Evolutionary conservation across 2,888 invertebrate genomes (phyloP), one percentile per base, ranked within the genome.

Genomic region (Heliconius aoede): DNA sequence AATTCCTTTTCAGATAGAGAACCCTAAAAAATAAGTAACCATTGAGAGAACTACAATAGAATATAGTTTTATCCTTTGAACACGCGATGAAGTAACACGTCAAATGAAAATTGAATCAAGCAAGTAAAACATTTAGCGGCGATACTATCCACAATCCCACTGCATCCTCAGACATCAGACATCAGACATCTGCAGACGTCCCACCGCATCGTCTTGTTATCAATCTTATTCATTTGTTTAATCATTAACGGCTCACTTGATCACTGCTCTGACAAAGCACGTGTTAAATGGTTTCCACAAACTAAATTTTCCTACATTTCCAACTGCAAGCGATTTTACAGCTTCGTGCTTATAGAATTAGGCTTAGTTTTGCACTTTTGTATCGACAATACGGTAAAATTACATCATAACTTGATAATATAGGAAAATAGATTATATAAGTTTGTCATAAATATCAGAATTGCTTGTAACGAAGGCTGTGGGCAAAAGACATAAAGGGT

Each of bases 401-500:
- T 78, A 73, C 74, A 68, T 64, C 58, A 78, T 67, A 78, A 58
- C 18, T 15, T 8, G 21, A 28, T 15, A 26, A 26, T 65, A 74
- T 36, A 36, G 64, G 71, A 76, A 72, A 40, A 72, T 71, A 58
- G 62, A 58, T 76, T 72, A 55, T 76, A 76, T 28, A 51, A 28
- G 28, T 13, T n/a, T 15, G 26, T 28, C 55, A 58, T 76, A 76
- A 58, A 72, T 62, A 76, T 72, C 61, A 78, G 76, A 80, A 78
- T 72, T 21, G 73, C 67, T 69, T 73, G 74, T 74, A 67, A 78
- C 28, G 26, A 61, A 26, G 60, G 74, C 61, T 69, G 77, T 60
- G 76, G 69, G 65, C 76, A 71, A 76, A 74, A 76, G 79, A 74
- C 78, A 75, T 79, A 78, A 77, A 79, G 78, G 80, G 78, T 78